These are phyloP conservation scores for Xylocopa sonorina DNA, from an alignment of 1,140 invertebrate species.

Conservation along the genomic window DNA sequence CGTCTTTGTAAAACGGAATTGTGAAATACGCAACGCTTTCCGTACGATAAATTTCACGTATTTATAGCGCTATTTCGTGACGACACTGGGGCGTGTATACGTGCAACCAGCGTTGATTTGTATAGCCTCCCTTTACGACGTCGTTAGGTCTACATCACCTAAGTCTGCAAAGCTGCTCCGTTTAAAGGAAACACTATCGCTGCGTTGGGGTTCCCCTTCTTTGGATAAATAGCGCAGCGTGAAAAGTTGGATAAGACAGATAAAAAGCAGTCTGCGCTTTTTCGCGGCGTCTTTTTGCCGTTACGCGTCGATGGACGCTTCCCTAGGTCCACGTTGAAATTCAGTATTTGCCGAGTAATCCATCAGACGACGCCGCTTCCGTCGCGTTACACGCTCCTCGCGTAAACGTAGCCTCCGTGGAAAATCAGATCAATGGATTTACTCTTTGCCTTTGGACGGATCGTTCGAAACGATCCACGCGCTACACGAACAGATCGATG, in stretches of 20 bases:
- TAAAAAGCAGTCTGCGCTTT: background rate
- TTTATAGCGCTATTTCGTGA: background rate
- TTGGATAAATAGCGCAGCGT: background rate
- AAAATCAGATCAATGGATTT: slow-evolving; percentile 39
- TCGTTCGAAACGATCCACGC: background rate
- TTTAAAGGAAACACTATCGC: background rate
- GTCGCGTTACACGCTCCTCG: background rate
- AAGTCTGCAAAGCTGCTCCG: background rate
- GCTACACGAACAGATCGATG: slow-evolving; percentile 10
- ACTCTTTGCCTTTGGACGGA: background rate
- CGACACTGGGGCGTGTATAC: background rate
- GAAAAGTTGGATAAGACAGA: background rate
- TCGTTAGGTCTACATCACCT: slow-evolving; percentile 9
- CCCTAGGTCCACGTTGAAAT: background rate
- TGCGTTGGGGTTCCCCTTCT: background rate
- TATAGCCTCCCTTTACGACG: slow-evolving; percentile 8
- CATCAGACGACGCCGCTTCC: slow-evolving; percentile 12
- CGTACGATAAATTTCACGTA: background rate
- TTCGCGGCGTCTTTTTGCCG: background rate
- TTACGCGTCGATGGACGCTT: background rate
- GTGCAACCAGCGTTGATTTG: too few relatives aligned
- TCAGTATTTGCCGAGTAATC: slow-evolving; percentile 15
- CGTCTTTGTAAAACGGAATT: background rate
- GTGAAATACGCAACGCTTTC: background rate
- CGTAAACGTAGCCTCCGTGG: background rate